phyloP scores from a whole-genome alignment of 92 coral and sea anemone species.

The Parazoanthus darwini region DNA sequence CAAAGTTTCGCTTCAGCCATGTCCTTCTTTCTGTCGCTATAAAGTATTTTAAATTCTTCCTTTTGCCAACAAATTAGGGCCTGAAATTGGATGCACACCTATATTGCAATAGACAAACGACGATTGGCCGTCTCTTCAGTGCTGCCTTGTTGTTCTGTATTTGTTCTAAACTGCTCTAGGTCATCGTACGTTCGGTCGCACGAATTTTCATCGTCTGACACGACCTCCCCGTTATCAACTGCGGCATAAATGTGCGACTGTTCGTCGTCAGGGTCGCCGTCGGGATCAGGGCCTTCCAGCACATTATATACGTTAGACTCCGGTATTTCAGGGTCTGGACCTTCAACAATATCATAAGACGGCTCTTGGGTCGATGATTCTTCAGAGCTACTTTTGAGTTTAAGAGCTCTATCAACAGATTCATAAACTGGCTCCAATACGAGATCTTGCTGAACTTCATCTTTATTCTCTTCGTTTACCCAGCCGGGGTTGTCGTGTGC shows the following conservation, averaged over 20 bases:
- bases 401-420: not conserved
- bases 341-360: not conserved
- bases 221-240: not conserved
- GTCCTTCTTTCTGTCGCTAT: no score
- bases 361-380: not conserved
- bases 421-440: slow-evolving; percentile 2
- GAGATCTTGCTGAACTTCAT: not conserved
- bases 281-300: not conserved
- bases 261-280: not conserved
- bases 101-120: not conserved
- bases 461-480: not conserved
- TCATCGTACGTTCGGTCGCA: not conserved
- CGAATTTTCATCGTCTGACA: not conserved
- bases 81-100: no score
- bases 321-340: not conserved
- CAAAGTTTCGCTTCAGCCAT: no score
- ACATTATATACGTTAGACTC: not conserved
- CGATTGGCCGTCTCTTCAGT: not conserved
- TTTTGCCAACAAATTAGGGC: not conserved
- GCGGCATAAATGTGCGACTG: slow-evolving; percentile 1
- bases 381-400: not conserved
- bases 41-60: no score
- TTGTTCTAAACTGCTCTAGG: not conserved
- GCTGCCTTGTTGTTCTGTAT: not conserved
- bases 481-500: not conserved